Conservation (phyloP, 1,140 invertebrate genomes). For the Oreohelix idahoensis region DNA sequence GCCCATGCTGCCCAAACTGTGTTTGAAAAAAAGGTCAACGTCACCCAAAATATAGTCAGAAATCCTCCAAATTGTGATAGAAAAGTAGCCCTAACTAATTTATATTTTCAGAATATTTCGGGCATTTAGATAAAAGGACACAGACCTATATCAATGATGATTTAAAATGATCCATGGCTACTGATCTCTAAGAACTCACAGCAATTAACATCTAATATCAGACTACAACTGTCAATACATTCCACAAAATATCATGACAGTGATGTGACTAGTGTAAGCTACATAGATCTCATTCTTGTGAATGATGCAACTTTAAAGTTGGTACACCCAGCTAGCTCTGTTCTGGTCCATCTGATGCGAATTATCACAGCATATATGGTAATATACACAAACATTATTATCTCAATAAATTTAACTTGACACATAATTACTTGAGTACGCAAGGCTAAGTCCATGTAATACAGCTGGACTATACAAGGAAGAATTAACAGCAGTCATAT, state of each 20-base stretch:
- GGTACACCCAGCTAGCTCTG: neutral
- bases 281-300: neutral
- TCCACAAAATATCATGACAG: neutral
- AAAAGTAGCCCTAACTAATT: no score
- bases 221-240: neutral
- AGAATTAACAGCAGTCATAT: neutral
- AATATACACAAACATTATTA: neutral
- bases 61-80: no score
- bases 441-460: neutral
- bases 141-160: no score
- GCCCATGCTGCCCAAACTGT: no score
- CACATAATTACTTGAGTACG: neutral
- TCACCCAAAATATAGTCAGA: no score
- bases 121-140: no score
- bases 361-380: no score
- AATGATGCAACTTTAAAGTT: neutral
- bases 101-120: no score
- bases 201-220: neutral
- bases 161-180: no score
- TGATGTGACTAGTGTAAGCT: neutral
- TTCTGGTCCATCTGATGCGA: neutral
- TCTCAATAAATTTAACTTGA: neutral
- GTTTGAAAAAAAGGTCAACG: no score
- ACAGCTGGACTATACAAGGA: neutral
- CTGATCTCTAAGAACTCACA: neutral